Percentiles rank a stretch among this genome's conserved stretches.
These are phyloP conservation scores for Gymnoscopelus microlampas DNA, from an alignment of 2,797 vertebrate genomes.

Conservation along the genomic window DNA sequence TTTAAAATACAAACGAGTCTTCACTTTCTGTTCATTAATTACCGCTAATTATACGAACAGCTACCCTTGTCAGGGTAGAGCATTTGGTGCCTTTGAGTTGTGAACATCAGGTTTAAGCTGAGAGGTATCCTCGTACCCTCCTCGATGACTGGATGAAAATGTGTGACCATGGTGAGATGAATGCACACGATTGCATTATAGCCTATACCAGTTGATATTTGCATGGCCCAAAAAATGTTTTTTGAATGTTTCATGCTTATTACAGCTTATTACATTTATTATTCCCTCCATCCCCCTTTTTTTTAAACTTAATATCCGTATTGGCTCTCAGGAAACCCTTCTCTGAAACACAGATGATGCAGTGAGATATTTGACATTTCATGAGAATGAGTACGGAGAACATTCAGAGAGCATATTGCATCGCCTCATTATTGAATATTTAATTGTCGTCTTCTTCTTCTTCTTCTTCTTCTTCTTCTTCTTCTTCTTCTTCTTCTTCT, in stretches of 20 bases:
- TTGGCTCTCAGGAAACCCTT: neutral
- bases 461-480: constrained; percentile 39
- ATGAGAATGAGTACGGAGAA: constrained; percentile 37
- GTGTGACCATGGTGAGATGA: constrained; percentile 28
- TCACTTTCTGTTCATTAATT: constrained; percentile 99
- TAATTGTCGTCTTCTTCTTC: constrained; percentile 68
- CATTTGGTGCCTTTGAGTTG: constrained; percentile 62
- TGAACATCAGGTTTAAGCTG: constrained; percentile 60
- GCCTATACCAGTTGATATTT: neutral
- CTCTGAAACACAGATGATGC: constrained; percentile 15
- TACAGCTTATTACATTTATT: too few species aligned
- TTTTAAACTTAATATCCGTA: neutral
- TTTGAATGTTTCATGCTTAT: too few species aligned
- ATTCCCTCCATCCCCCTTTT: too few species aligned
- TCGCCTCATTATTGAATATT: constrained; percentile 76
- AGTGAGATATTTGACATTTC: constrained; percentile 33
- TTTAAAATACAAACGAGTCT: constrained; percentile 99
- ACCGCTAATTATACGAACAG: constrained; percentile 98
- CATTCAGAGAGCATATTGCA: constrained; percentile 67
- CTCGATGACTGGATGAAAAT: constrained; percentile 44
- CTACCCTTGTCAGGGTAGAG: constrained; percentile 89
- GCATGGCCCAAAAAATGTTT: too few species aligned
- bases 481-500: constrained; percentile 43
- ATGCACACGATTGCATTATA: constrained; percentile 24
- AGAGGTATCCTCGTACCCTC: constrained; percentile 54